Conservation (phyloP, 2,797 vertebrate species). For the Aulostomus chinensis region DNA sequence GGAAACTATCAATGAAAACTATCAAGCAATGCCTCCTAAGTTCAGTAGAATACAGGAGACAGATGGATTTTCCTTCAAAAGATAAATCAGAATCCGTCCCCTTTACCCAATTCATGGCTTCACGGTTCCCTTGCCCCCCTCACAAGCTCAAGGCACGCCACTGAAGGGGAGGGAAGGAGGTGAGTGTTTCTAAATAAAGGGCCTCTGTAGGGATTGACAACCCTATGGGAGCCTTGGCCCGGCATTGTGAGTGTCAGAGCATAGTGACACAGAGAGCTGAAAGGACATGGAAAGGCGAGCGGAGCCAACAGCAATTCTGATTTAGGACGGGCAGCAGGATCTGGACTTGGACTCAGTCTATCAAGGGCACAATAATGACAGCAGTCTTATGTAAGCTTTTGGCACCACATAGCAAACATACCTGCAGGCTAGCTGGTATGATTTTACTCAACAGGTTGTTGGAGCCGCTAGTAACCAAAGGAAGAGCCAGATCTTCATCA, state of each 20-base stretch:
- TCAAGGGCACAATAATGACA: constrained; percentile 66
- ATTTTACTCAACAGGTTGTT: constrained; percentile 52
- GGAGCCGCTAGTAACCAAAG: constrained; percentile 36
- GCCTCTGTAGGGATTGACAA: constrained; percentile 57
- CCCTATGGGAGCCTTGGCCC: constrained; percentile 65
- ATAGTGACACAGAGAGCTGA: constrained; percentile 68
- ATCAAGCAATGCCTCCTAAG: no score
- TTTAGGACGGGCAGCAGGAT: constrained; percentile 62
- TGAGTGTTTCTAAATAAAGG: constrained; percentile 47
- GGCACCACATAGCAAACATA: constrained; percentile 50
- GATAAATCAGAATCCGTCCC: constrained; percentile 2
- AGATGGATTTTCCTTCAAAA: not conserved
- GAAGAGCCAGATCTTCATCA: constrained; percentile 38
- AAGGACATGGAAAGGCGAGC: constrained; percentile 44
- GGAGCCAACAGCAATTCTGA: constrained; percentile 54
- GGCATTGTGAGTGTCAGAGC: constrained; percentile 81
- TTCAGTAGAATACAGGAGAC: no score
- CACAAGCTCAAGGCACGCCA: constrained; percentile 42
- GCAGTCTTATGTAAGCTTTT: constrained; percentile 55
- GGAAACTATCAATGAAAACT: no score
- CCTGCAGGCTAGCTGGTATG: constrained; percentile 52
- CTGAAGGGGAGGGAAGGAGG: constrained; percentile 19
- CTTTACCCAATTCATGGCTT: constrained; percentile 19
- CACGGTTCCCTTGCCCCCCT: constrained; percentile 5
- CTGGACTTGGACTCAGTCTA: constrained; percentile 64